Evolutionary conservation across 2,113 vertebrate genomes (phyloP).

Genomic region (Neotragus pygmaeus): DNA sequence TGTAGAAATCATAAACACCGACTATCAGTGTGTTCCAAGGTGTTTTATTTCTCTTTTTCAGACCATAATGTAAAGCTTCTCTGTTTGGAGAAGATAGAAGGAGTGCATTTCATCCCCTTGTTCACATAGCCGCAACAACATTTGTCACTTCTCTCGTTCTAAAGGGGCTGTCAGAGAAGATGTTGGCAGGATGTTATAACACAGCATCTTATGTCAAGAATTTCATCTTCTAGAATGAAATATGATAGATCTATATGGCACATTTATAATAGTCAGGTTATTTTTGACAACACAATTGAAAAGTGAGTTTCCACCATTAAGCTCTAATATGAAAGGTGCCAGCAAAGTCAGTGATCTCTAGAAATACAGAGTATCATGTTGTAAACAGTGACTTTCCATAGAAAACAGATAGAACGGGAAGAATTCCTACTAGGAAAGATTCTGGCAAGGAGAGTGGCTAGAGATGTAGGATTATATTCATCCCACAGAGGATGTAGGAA

Average conservation of each 20-base stretch:
- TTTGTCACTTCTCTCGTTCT: background rate
- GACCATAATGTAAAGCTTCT: fast-evolving
- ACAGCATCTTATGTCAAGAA: background rate
- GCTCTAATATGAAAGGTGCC: background rate
- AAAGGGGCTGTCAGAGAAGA: background rate
- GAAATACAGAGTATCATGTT: background rate
- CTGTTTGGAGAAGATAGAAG: background rate
- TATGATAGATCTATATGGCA: background rate
- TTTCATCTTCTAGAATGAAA: background rate
- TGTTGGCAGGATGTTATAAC: background rate
- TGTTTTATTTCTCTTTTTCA: background rate
- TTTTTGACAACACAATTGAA: conserved; percentile 40
- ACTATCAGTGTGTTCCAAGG: conserved; percentile 21
- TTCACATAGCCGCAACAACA: background rate
- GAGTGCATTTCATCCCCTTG: background rate
- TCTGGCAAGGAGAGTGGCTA: background rate
- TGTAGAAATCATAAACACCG: conserved; percentile 34
- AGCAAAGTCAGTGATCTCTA: background rate
- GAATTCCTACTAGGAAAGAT: background rate
- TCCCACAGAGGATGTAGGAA: background rate
- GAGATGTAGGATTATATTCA: background rate
- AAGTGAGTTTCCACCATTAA: background rate
- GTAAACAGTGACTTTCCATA: background rate
- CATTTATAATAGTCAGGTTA: background rate
- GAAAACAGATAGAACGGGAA: background rate